These are phyloP conservation scores for Coregonus suidteri DNA, from an alignment of 2,797 vertebrate genomes.

Conservation along the genomic window DNA sequence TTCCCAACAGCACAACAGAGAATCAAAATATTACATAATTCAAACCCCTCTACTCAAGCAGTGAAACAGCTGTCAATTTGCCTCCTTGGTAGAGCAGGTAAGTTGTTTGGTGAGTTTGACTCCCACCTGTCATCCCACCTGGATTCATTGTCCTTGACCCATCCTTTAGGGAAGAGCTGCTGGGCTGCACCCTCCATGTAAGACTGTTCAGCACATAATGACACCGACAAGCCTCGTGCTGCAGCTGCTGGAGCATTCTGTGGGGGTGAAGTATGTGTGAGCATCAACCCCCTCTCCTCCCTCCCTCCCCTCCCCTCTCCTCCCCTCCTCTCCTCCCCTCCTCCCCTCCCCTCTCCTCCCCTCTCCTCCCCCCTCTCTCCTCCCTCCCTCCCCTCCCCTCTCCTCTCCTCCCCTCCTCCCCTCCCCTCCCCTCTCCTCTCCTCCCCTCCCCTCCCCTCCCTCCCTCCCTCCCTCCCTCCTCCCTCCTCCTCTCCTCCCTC, in stretches of 20 bases:
- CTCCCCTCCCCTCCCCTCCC: not conserved
- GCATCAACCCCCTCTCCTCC: not conserved
- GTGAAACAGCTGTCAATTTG: slow-evolving; percentile 70
- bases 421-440: not conserved
- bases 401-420: slow-evolving; percentile 34
- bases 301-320: slow-evolving; percentile 25
- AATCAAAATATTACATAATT: slow-evolving; percentile 35
- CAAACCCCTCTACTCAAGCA: slow-evolving; percentile 49
- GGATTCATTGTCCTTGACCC: slow-evolving; percentile 71
- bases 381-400: slow-evolving; percentile 29
- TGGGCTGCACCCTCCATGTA: slow-evolving; percentile 52
- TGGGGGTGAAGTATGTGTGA: slow-evolving; percentile 35
- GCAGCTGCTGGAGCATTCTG: slow-evolving; percentile 68
- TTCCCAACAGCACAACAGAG: slow-evolving; percentile 33
- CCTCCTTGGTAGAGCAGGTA: slow-evolving; percentile 61
- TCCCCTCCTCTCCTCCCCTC: slow-evolving; percentile 45
- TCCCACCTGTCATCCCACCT: slow-evolving; percentile 67
- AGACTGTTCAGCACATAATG: slow-evolving; percentile 69
- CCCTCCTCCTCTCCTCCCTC: not conserved
- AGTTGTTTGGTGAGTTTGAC: slow-evolving; percentile 43
- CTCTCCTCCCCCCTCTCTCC: slow-evolving; percentile 11
- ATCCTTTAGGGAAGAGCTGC: slow-evolving; percentile 66
- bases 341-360: slow-evolving; percentile 38
- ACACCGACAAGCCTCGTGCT: slow-evolving; percentile 61
- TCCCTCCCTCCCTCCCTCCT: not conserved